These are phyloP conservation scores for Cheilosia impressa DNA, from an alignment of 2,888 invertebrate species.

Conservation along the genomic window DNA sequence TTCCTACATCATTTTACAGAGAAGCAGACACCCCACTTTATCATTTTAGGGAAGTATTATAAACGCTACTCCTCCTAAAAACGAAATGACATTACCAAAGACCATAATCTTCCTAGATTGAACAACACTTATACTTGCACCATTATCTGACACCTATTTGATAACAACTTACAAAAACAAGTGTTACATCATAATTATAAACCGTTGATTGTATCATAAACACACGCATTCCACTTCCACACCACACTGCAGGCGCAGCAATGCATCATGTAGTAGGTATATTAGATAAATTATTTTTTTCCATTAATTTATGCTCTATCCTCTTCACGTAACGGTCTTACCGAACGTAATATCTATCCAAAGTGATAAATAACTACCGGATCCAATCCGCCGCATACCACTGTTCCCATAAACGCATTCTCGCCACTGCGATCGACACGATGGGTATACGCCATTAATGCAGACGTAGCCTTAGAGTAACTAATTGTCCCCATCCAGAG, in stretches of 20 bases:
- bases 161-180: slow-evolving; percentile 6
- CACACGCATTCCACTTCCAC: slow-evolving; percentile 18
- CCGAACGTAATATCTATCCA: slow-evolving; percentile 20
- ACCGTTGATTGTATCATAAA: slow-evolving; percentile 9
- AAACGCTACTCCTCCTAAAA: background rate
- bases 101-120: background rate
- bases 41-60: too few species aligned
- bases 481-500: slow-evolving; percentile 3
- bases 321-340: slow-evolving; percentile 30
- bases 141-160: slow-evolving; percentile 12
- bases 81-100: background rate
- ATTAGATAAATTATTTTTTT: slow-evolving; percentile 20
- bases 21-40: too few species aligned
- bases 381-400: background rate
- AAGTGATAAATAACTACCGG: slow-evolving; percentile 17
- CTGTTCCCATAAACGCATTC: slow-evolving; percentile 12
- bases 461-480: background rate
- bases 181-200: slow-evolving; percentile 15
- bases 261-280: background rate
- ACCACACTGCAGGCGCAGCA: slow-evolving; percentile 4
- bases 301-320: slow-evolving; percentile 9
- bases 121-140: background rate
- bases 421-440: background rate
- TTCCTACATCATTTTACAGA: too few species aligned
- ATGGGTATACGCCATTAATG: background rate